Evolutionary conservation across 1,140 invertebrate genomes (phyloP), one percentile per base, ranked within the genome.

Genomic region (Drosophila leontia): DNA sequence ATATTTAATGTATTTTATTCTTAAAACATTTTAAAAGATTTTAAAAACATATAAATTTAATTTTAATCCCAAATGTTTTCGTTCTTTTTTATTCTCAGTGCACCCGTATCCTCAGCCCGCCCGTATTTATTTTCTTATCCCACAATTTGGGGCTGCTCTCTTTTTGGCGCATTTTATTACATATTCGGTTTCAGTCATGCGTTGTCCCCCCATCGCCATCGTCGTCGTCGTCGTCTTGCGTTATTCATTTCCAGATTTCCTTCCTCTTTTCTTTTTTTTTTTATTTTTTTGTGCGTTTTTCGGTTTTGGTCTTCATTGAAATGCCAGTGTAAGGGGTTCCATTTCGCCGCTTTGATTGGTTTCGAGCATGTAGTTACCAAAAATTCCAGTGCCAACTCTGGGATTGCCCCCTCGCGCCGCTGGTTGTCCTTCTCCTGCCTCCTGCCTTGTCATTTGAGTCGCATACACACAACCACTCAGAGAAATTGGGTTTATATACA

Each of bases 331-430:
- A 74, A 83, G 80, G 69, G 84, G 76, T 83, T 87, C 83, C 80
- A 80, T 88, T 88, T 83, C 71, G 82, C 42, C 67, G 83, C 83
- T 78, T 65, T 87, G 83, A 87, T 87, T 88, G 83, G 75, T 71
- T 78, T 81, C 61, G 55, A 60, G 60, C 65, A 80, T 80, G 59
- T 75, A 80, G 71, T 55, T 48, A 82, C 74, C 61, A 77, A 82
- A 81, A 81, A 77, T 63, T 82, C 69, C 80, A 64, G 45, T 68
- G 35, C 45, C 55, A 41, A 42, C 70, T 44, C 11, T 64, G 23
- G 23, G 17, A 65, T 34, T 29, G 39, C 32, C 42, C 26, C 51
- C 41, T 47, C 23, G 42, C 50, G 35, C 35, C 35, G 7, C 41
- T 45, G 50, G 19, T 41, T 37, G 45, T 44, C 45, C 47, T 29